A percentile compares a stretch with the other conserved stretches of the same genome.
Conservation (phyloP, 1,140 invertebrate species). For the Drosophila bocqueti region DNA sequence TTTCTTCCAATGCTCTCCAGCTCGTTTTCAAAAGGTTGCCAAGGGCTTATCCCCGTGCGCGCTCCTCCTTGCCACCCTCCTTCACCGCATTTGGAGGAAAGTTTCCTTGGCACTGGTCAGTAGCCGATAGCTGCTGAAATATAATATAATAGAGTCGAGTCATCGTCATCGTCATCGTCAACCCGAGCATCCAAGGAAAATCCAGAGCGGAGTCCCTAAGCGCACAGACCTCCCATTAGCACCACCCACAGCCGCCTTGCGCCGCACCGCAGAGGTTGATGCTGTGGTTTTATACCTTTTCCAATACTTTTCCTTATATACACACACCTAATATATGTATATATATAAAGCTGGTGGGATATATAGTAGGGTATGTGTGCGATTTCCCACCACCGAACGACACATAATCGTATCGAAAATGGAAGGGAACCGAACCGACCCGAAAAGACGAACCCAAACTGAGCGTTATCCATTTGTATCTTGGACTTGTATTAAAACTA, state of each 20-base stretch:
- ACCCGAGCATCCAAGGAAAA: slow-evolving; percentile 41
- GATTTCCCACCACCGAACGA: slow-evolving; percentile 64
- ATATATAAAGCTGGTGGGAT: slow-evolving; percentile 11
- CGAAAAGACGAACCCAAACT: slow-evolving; percentile 47
- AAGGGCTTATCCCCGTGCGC: slow-evolving; percentile 61
- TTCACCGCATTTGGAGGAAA: slow-evolving; percentile 59
- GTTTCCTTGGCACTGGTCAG: slow-evolving; percentile 65
- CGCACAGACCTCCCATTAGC: slow-evolving; percentile 26
- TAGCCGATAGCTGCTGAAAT: slow-evolving; percentile 71
- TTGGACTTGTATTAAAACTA: slow-evolving; percentile 70
- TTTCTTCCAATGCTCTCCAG: slow-evolving; percentile 74
- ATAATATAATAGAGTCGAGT: slow-evolving; percentile 80
- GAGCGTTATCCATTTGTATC: slow-evolving; percentile 70
- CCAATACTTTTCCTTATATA: slow-evolving; percentile 63
- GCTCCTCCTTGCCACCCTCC: background rate
- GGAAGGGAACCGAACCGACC: slow-evolving; percentile 30
- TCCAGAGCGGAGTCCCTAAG: slow-evolving; percentile 34
- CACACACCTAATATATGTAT: slow-evolving; percentile 36
- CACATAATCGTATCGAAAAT: slow-evolving; percentile 40
- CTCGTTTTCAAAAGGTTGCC: slow-evolving; percentile 77
- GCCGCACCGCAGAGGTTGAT: slow-evolving; percentile 32
- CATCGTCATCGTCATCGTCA: slow-evolving; percentile 54
- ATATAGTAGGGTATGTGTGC: slow-evolving; percentile 26
- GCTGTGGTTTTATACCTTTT: slow-evolving; percentile 77
- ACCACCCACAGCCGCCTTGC: slow-evolving; percentile 20